Evolutionary conservation across 2,113 vertebrate species (phyloP).

Genomic region (Sterrhoptilus dennistouni): DNA sequence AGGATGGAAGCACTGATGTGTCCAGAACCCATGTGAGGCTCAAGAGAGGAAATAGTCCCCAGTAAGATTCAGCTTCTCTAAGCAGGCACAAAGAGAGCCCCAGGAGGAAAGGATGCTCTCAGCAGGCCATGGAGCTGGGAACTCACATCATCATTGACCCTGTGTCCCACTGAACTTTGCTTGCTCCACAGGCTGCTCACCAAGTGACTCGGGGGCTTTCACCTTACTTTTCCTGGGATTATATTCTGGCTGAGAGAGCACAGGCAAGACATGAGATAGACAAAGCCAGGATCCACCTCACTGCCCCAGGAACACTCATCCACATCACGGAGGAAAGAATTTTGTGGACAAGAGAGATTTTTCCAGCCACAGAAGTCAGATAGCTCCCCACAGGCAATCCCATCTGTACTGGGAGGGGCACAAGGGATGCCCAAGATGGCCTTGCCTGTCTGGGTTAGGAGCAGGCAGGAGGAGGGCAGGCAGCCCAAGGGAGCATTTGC

Average conservation of each 20-base stretch:
- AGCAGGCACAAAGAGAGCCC: not conserved
- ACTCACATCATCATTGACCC: not conserved
- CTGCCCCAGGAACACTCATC: not conserved
- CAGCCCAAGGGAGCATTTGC: not conserved
- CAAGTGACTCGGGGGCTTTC: accelerated
- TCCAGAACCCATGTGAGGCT: not conserved
- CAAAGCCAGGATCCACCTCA: not conserved
- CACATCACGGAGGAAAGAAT: not conserved
- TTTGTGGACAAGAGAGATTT: not conserved
- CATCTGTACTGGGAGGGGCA: not conserved
- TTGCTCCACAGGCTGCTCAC: not conserved
- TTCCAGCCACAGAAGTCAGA: not conserved
- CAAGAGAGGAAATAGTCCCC: not conserved
- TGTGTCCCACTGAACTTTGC: not conserved
- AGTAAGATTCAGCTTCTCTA: not conserved
- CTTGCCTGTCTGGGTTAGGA: not conserved
- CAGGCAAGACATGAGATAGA: not conserved
- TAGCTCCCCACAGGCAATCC: not conserved
- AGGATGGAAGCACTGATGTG: accelerated
- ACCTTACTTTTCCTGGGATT: not conserved
- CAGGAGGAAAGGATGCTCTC: not conserved
- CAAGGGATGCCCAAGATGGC: not conserved
- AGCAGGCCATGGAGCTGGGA: not conserved
- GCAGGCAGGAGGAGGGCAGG: not conserved
- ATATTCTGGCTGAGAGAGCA: not conserved